Evolutionary conservation across 1,140 invertebrate genomes (phyloP), one percentile per base, ranked within the genome.

Genomic region (Drosophila truncata): DNA sequence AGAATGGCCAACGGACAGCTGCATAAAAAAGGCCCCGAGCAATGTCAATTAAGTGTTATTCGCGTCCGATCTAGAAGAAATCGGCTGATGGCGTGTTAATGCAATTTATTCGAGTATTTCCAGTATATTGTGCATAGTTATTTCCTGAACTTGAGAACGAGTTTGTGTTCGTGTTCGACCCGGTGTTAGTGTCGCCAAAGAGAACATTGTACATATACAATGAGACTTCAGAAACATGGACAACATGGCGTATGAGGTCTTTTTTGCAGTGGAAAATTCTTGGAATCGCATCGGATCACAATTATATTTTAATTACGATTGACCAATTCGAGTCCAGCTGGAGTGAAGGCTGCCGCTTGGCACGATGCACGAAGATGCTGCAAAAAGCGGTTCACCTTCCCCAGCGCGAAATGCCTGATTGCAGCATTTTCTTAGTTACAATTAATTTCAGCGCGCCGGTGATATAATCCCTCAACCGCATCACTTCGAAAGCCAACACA

Each of bases 101-200:
- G 52, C 47, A 70, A 75, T 83, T 70, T 83, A 65, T 70, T 75
- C 75, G 76, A 80, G 70, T 63, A 78, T 77, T 73, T 63, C 78
- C 61, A 82, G 64, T 82, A 66, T 62, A 65, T 44, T 42, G 47
- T 64, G 74, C 69, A 72, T 69, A 90, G 81, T 42, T 81, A 90
- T 90, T 88, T 88, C 85, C 85, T 88, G 85, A 88, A 88, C 85
- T 88, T 88, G 85, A 90, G 75, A 88, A 88, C 85, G 57, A 65
- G 85, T 90, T 88, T 69, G 52, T 23, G 29, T 1, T 33, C 29
- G 49, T 37, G 50, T 23, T 11, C 31, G 23, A 2, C 2, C 25
- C 10, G 25, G 29, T 27, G 23, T 4, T 10, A 9, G 46, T 41
- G 42, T 54, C 50, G 73, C 42, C 11, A 35, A 57, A 33, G 63